These are phyloP conservation scores for Panagrolaimus sp. DNA, from an alignment of 1,140 invertebrate genomes.

Conservation along the genomic window DNA sequence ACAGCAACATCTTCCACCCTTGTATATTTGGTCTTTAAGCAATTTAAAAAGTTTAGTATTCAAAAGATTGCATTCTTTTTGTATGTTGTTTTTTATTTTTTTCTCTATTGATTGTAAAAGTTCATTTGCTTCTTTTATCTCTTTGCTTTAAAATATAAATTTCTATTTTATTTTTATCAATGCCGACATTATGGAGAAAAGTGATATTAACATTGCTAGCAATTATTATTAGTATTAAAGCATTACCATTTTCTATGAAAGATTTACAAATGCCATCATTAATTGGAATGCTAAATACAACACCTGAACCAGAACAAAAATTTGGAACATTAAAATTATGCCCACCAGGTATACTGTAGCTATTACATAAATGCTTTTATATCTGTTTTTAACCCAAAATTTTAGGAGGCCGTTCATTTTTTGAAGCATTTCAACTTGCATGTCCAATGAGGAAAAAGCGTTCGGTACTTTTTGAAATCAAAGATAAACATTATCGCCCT, in stretches of 20 bases:
- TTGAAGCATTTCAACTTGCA: constrained; percentile 37
- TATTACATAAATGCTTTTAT: background rate
- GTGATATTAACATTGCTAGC: background rate
- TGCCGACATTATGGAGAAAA: no score
- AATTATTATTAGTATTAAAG: constrained; percentile 5
- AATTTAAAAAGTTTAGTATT: no score
- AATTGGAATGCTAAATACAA: constrained; percentile 10
- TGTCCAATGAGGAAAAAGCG: constrained; percentile 31
- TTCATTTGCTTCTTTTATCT: no score
- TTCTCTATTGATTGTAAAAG: no score
- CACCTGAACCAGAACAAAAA: constrained; percentile 14
- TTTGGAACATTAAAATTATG: constrained; percentile 35
- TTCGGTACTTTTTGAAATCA: constrained; percentile 15
- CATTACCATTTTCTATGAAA: constrained; percentile 25
- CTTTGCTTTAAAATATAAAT: no score
- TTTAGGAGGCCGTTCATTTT: constrained; percentile 34
- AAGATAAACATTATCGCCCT: constrained; percentile 26
- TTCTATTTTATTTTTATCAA: no score
- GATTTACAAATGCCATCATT: constrained; percentile 3
- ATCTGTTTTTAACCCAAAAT: background rate
- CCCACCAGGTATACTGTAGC: constrained; percentile 29
- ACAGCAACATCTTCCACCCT: no score
- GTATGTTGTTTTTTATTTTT: no score
- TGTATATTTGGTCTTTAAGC: no score
- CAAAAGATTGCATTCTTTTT: no score